A percentile compares a stretch with the other conserved stretches of the same genome.
phyloP scores from a whole-genome alignment of 2,113 vertebrate genomes.

The Peromyscus maniculatus region DNA sequence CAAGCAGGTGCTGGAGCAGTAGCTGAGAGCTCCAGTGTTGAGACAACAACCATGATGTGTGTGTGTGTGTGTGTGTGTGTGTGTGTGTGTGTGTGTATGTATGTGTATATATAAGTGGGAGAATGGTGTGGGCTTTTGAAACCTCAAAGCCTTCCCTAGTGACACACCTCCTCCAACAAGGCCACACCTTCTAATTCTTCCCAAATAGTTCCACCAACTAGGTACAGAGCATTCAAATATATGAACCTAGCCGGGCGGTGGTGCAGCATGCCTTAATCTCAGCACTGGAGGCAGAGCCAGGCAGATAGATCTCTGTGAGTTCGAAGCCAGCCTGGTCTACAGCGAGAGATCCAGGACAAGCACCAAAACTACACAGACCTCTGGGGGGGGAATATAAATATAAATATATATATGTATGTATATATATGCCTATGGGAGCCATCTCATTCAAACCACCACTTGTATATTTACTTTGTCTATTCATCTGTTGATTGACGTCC shows the following conservation, averaged over 20 bases:
- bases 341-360: no score
- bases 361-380: no score
- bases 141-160: background rate
- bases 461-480: background rate
- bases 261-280: no score
- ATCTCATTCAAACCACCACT: background rate
- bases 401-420: no score
- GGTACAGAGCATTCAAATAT: background rate
- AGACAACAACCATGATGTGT: background rate
- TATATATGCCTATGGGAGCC: background rate
- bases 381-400: no score
- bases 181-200: background rate
- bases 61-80: no score
- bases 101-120: no score
- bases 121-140: background rate
- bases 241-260: background rate
- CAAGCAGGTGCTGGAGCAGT: background rate
- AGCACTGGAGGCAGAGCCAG: no score
- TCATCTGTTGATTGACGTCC: background rate
- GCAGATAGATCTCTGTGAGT: no score
- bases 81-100: no score
- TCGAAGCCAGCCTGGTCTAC: no score
- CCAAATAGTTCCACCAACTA: background rate
- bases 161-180: background rate
- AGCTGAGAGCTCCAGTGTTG: background rate